Base-by-base conservation (phyloP, 2,113 vertebrate species). In the Corydoras maculifer region DNA sequence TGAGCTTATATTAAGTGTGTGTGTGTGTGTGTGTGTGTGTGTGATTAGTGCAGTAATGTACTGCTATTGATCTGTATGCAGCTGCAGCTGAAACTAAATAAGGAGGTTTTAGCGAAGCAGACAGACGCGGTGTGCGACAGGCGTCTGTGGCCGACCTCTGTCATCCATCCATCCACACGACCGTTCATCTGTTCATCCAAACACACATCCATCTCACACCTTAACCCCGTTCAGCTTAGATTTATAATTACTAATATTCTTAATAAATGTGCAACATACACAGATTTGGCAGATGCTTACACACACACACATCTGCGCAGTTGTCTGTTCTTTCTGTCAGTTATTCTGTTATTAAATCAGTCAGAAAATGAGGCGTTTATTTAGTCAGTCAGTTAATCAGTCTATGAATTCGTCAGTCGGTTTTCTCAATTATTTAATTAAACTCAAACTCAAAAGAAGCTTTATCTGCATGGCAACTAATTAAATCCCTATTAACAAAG, bases 61-160 rank as follows among this genome's bases (percentile, higher is more conserved):
- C 48, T 3, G 1, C 29, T 62, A 74, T 74, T 29, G 72, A 74
- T 74, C 59, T 73, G 65, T 73, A 60, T 73, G 3, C 55, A 8
- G 48, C 49, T 12, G 29, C 63, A 67, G 71, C 66, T 73, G 71
- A 68, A 74, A 74, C 65, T 61, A 60, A 62, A 62, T 69, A 75
- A 73, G 74, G 69, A 70, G 50, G 64, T 75, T 75, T 69, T 79
- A 79, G 77, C 68, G 54, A 73, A 81, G 78, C 77, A 86, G 84
- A 86, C 83, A 83, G 77, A 79, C 76, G 79, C 78, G 77, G 81
- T 82, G 63, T 35, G 0, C 53, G 35, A 50, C 55, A 63, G 79
- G 81, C 66, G 73, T 83, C 86, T 81, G 78, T 80, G 76, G 75
- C 74, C 76, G 79, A 77, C 75, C 72, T 84, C 82, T 80, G 85